Conservation (phyloP, 2,113 vertebrate species). For the Malurus elegans region DNA sequence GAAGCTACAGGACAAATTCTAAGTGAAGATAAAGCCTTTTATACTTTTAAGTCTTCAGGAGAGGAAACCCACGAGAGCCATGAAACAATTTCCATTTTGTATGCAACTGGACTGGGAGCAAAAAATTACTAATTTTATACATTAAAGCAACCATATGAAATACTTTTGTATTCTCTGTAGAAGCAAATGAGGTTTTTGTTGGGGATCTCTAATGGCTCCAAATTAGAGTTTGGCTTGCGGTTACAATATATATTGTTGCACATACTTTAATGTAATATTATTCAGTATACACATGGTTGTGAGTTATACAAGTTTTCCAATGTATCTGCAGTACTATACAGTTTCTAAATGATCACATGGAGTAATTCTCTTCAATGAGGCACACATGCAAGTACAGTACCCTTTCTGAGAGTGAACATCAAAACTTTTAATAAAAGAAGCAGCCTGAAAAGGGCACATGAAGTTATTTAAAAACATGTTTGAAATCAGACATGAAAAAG, state of each 20-base stretch:
- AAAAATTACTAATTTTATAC: slow-evolving; percentile 4
- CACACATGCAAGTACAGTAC: not conserved
- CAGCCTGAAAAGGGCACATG: not conserved
- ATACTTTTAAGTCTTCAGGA: not conserved
- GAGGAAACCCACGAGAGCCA: not conserved
- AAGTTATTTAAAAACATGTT: not conserved
- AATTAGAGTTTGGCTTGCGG: not conserved
- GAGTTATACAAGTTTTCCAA: not conserved
- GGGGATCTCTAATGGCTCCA: not conserved
- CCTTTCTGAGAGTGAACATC: not conserved
- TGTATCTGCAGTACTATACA: not conserved
- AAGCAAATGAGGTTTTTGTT: not conserved
- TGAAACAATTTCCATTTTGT: not conserved
- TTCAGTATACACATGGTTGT: not conserved
- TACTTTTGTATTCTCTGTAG: not conserved
- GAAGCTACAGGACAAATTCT: not conserved
- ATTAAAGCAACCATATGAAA: not conserved
- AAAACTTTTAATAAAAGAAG: not conserved
- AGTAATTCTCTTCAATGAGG: not conserved
- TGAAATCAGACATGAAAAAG: slow-evolving; percentile 33
- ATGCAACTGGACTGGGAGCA: not conserved
- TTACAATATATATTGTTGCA: not conserved
- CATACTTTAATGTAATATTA: not conserved
- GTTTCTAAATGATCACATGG: not conserved
- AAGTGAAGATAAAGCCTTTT: not conserved